Conservation (phyloP, 1,140 invertebrate species). For the Rhizoglyphus robini region DNA sequence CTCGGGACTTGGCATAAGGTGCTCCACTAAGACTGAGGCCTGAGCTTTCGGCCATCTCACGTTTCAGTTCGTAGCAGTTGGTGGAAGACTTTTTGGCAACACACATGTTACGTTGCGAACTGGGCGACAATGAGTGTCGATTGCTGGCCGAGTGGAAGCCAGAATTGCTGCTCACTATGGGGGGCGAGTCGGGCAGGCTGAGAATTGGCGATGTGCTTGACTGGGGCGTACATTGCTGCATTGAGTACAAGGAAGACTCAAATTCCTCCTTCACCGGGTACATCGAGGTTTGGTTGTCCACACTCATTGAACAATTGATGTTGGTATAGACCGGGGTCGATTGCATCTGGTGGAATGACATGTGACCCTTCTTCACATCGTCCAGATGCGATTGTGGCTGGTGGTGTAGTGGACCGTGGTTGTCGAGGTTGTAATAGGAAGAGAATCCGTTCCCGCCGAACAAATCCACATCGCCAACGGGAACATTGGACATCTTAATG, state of each 20-base stretch:
- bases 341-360: not conserved
- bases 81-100: conserved; percentile 8
- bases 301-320: not conserved
- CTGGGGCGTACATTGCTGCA: not conserved
- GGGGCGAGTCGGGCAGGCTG: not conserved
- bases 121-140: not conserved
- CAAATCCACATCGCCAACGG: not conserved
- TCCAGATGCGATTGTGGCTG: not conserved
- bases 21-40: not conserved
- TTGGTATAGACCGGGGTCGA: not conserved
- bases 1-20: not conserved
- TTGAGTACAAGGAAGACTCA: not conserved
- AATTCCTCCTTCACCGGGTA: not conserved
- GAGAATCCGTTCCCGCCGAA: not conserved
- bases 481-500: not conserved
- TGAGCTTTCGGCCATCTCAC: conserved; percentile 12
- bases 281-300: no score
- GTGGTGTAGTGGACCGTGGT: no score
- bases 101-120: not conserved
- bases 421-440: not conserved
- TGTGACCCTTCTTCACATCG: not conserved
- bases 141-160: not conserved
- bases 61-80: not conserved
- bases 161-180: not conserved
- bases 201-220: not conserved